These are phyloP conservation scores for Spilogale gracilis DNA, from an alignment of 2,113 vertebrate species.

Conservation along the genomic window DNA sequence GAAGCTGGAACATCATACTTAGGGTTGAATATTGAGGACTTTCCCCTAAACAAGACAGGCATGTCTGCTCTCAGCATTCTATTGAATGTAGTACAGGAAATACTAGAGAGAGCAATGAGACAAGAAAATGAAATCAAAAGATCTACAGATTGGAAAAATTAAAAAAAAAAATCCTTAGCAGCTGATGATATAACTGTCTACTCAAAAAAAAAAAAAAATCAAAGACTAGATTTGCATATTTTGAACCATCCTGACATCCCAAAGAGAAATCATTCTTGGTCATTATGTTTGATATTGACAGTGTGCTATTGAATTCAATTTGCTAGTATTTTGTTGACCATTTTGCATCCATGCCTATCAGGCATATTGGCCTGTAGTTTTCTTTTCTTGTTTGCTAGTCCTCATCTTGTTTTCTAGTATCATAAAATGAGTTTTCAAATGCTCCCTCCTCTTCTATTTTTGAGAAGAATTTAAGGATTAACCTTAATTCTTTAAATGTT, in stretches of 20 bases:
- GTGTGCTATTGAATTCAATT: not conserved
- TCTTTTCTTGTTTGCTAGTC: not conserved
- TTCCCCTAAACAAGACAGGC: not conserved
- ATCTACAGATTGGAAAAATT: not conserved
- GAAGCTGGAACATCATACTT: not conserved
- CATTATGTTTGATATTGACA: not conserved
- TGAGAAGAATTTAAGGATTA: not conserved
- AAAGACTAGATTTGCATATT: not conserved
- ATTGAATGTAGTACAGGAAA: not conserved
- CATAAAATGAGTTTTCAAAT: not conserved
- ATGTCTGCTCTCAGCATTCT: not conserved
- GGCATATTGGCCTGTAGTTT: no score
- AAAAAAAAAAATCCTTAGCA: not conserved
- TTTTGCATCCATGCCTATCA: not conserved
- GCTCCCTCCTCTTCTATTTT: not conserved
- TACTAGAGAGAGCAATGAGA: not conserved
- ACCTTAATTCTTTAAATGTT: not conserved
- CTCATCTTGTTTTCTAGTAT: not conserved
- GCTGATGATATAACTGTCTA: not conserved
- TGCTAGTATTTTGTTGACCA: not conserved
- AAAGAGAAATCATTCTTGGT: not conserved
- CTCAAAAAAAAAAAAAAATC: not conserved
- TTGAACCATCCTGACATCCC: not conserved
- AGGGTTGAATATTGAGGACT: not conserved
- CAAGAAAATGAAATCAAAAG: not conserved